Evolutionary conservation across 1,140 invertebrate species (phyloP).

Genomic region (Apis cerana): DNA sequence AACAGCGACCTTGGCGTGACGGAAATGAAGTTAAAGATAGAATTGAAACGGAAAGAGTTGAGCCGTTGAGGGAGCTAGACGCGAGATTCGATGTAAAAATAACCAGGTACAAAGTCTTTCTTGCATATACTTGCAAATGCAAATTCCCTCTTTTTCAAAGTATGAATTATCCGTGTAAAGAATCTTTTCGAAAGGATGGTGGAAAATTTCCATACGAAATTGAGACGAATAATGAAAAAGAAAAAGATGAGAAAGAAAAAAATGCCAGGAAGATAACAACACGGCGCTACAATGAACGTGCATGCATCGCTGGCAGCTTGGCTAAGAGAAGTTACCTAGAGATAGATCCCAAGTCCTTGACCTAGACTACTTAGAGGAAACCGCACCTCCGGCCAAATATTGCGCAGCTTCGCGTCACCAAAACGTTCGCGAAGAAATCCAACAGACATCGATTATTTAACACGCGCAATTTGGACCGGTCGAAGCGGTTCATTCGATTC

Average conservation of each 20-base stretch:
- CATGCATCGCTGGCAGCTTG: background rate
- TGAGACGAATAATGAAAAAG: background rate
- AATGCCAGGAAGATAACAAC: background rate
- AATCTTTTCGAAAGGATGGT: too few relatives aligned
- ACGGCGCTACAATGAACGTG: background rate
- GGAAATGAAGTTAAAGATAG: constrained; percentile 40
- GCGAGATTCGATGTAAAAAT: constrained; percentile 42
- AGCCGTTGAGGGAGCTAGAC: background rate
- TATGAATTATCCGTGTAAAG: background rate
- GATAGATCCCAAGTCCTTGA: constrained; percentile 66
- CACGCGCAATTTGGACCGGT: constrained; percentile 6
- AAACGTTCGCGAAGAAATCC: constrained; percentile 25
- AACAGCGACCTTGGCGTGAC: background rate
- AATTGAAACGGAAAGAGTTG: constrained; percentile 34
- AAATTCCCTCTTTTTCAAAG: background rate
- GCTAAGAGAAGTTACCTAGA: constrained; percentile 5
- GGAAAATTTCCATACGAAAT: background rate
- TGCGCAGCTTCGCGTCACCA: constrained; percentile 51
- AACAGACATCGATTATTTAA: constrained; percentile 38
- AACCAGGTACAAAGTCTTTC: background rate
- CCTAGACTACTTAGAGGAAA: constrained; percentile 68
- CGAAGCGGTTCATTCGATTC: background rate
- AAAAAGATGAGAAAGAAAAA: too few relatives aligned
- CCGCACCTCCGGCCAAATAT: constrained; percentile 66
- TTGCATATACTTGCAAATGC: background rate